Conservation (phyloP, 1,140 invertebrate genomes). For the Brachionus rotundiformis region DNA sequence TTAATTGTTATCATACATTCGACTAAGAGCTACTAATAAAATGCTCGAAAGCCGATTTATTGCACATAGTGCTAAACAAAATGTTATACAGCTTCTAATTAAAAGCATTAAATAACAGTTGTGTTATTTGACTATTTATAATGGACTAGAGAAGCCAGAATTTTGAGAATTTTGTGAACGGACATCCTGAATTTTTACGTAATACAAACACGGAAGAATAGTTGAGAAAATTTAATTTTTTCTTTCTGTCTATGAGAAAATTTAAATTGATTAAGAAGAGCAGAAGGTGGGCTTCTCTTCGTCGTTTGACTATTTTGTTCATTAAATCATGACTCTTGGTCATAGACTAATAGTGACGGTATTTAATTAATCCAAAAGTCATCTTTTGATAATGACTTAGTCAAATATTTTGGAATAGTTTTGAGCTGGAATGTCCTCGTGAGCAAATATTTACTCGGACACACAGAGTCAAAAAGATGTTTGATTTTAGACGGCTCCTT, state of each 20-base stretch:
- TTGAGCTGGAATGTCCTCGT: conserved; percentile 9
- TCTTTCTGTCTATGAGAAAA: background rate
- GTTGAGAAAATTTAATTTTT: conserved; percentile 23
- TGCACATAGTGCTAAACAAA: background rate
- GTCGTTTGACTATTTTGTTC: too few species aligned
- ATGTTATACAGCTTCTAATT: background rate
- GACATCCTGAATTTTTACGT: conserved; percentile 36
- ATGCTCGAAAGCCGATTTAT: background rate
- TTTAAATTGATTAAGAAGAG: background rate
- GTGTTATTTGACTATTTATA: background rate
- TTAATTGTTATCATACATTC: background rate
- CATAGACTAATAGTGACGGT: background rate
- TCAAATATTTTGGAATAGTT: conserved; percentile 20
- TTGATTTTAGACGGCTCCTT: conserved; percentile 2
- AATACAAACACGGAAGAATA: conserved; percentile 30
- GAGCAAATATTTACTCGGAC: background rate
- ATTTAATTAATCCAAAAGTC: background rate
- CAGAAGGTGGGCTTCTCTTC: background rate
- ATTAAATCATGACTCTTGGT: background rate
- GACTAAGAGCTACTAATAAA: background rate
- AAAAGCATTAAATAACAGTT: background rate
- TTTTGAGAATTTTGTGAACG: conserved; percentile 12
- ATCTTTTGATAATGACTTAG: background rate
- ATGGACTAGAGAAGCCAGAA: conserved; percentile 4
- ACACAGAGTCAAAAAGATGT: conserved; percentile 3